Conservation (phyloP, 1,140 invertebrate genomes). For the Eumaeus atala region DNA sequence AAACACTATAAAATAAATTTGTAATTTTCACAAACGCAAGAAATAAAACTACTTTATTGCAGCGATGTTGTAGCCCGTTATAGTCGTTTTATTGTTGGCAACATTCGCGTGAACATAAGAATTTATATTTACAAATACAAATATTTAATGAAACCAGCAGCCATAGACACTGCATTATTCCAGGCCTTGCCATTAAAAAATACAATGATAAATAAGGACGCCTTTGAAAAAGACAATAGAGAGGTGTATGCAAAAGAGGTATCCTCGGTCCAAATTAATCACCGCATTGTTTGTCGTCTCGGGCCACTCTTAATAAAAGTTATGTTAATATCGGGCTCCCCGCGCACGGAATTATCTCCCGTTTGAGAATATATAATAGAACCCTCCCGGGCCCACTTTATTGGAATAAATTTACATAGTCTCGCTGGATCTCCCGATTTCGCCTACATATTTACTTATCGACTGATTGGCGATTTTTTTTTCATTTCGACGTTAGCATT, state of each 20-base stretch:
- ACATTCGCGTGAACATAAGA: too few relatives aligned
- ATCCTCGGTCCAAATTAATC: slow-evolving; percentile 64
- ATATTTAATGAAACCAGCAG: too few relatives aligned
- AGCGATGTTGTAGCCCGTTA: too few relatives aligned
- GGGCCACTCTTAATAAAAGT: slow-evolving; percentile 65
- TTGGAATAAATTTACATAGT: slow-evolving; percentile 72
- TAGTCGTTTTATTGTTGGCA: too few relatives aligned
- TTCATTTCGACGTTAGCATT: slow-evolving; percentile 10
- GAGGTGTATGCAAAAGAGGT: slow-evolving; percentile 50
- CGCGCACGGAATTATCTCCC: slow-evolving; percentile 61
- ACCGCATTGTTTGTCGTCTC: slow-evolving; percentile 57
- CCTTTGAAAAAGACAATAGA: slow-evolving; percentile 1
- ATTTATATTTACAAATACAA: too few relatives aligned
- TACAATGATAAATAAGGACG: neutral
- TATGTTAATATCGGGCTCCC: slow-evolving; percentile 59
- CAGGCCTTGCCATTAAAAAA: slow-evolving; percentile 27
- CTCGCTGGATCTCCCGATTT: slow-evolving; percentile 41
- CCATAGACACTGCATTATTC: too few relatives aligned
- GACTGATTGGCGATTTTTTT: slow-evolving; percentile 51
- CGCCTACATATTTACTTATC: slow-evolving; percentile 67
- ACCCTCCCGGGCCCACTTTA: slow-evolving; percentile 48
- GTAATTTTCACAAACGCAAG: too few relatives aligned
- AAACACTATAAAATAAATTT: too few relatives aligned
- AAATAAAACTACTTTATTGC: too few relatives aligned
- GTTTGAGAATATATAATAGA: slow-evolving; percentile 71